Base-by-base conservation (phyloP, 1,140 invertebrate genomes). In the Leptestheria dahalacensis region DNA sequence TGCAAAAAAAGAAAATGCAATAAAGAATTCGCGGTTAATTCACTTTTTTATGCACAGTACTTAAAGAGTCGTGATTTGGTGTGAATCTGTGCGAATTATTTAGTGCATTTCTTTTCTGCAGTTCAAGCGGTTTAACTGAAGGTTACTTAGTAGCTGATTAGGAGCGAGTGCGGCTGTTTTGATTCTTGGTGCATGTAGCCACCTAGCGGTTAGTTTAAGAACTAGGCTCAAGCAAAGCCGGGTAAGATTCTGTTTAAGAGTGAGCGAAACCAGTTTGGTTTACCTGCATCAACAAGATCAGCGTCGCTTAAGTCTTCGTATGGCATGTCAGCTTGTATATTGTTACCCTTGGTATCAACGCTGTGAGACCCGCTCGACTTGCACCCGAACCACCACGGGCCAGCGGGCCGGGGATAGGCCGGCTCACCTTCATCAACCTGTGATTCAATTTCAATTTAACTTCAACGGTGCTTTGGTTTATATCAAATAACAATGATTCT, bases 351-450 rank as follows among this genome's bases (percentile, higher is more conserved):
- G 41, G n/a, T 47, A 28, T 28, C 58, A n/a, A 28, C 26, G 11
- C 28, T 61, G 53, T 28, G 33, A 28, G 29, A 48, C 48, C 21
- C 23, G 25, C 18, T 48, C 60, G 25, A 29, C 24, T 15, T 15
- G 33, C 91, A 95, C 0, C 91, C 91, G 66, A 92, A 87, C 91
- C 91, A 95, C 90, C 90, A 95, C 66, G 83, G 83, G 0, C 81
- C 86, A 21, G 82, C 85, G 10, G 84, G 80, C 59, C 91, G 77
- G 1, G 91, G 91, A 77, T 94, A 95, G 12, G 84, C 76, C 20
- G 89, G 89, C 65, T 84, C 82, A 21, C 85, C 87, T 56, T 71
- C 69, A 67, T 93, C 91, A 64, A 94, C 83, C 85, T 88, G 68
- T 57, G 59, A 26, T 41, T n/a, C 46, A 63, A 53, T 64, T 29